Evolutionary conservation across 2,888 invertebrate species (phyloP).

Genomic region (Phortica okadai): DNA sequence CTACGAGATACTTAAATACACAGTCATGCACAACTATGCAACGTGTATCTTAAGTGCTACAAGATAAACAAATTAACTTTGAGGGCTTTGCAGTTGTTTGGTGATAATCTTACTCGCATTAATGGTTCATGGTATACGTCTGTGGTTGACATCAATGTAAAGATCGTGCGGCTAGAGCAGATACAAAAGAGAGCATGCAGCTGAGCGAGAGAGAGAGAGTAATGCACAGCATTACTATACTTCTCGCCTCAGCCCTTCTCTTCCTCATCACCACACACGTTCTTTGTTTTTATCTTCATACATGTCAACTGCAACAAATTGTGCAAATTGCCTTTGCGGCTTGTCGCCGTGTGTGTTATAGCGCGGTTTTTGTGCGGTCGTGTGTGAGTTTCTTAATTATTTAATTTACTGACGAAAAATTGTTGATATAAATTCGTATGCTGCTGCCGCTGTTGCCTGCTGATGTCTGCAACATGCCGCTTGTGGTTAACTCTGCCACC

Average conservation of each 20-base stretch:
- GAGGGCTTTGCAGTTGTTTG: conserved; percentile 29
- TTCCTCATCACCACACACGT: too few species aligned
- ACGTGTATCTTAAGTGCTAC: conserved; percentile 35
- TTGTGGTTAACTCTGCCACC: background rate
- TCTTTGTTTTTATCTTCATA: background rate
- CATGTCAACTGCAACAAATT: conserved; percentile 1
- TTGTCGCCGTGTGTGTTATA: background rate
- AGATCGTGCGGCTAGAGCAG: background rate
- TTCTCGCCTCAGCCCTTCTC: too few species aligned
- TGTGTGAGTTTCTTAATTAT: conserved; percentile 17
- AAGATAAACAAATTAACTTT: conserved; percentile 39
- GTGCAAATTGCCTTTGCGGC: background rate
- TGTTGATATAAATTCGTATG: background rate
- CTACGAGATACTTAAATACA: background rate
- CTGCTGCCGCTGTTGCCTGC: background rate
- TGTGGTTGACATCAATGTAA: conserved; percentile 23
- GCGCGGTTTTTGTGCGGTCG: background rate
- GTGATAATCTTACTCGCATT: conserved; percentile 28
- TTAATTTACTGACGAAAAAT: conserved; percentile 23
- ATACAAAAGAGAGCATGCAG: background rate
- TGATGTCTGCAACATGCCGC: conserved; percentile 10
- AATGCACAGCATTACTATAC: background rate
- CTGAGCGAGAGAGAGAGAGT: background rate
- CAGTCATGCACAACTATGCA: conserved; percentile 10
- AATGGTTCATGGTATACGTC: conserved; percentile 2